Evolutionary conservation across 2,888 invertebrate genomes (phyloP), one percentile per base, ranked within the genome.

Genomic region (Biston betularia): DNA sequence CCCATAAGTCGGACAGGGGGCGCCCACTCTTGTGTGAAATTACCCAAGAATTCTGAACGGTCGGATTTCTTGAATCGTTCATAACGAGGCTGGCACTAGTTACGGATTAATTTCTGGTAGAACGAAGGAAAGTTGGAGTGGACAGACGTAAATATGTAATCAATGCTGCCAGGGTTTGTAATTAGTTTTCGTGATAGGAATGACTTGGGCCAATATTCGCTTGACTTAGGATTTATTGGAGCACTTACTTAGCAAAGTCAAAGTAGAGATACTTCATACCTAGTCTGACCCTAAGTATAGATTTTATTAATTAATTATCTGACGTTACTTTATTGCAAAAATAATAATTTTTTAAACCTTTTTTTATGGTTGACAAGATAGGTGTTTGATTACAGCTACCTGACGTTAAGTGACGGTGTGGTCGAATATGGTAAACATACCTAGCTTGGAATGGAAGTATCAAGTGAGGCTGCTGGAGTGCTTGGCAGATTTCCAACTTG

Each of bases 21-120:
- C 68, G 83, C 75, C 81, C 87, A 81, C 77, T 87, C 87, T 85
- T 78, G 86, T 89, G 90, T 89, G 88, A 90, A 92, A 92, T 91
- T 89, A 90, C 86, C 85, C 81, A 75, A 75, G 76, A 71, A 75
- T 71, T 73, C 76, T 74, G 79, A 77, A 75, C 78, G 79, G 78
- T 73, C 72, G 75, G 71, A 74, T 73, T 71, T 75, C 73, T 73
- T 72, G 69, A 68, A 60, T 73, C 75, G 73, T 74, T 79, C 77
- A 78, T 79, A 78, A 79, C 71, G 70, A 75, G 67, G 64, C 60
- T 53, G 63, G 9, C 58, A 63, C 58, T 64, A 68, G 58, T 69
- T 57, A 71, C 52, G 63, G 65, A 75, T 75, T 73, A 75, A 73
- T 71, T 68, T 65, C 44, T 69, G 66, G 58, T 60, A 49, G 65